Evolutionary conservation across 2,113 vertebrate genomes (phyloP).

Genomic region (Callithrix jacchus): DNA sequence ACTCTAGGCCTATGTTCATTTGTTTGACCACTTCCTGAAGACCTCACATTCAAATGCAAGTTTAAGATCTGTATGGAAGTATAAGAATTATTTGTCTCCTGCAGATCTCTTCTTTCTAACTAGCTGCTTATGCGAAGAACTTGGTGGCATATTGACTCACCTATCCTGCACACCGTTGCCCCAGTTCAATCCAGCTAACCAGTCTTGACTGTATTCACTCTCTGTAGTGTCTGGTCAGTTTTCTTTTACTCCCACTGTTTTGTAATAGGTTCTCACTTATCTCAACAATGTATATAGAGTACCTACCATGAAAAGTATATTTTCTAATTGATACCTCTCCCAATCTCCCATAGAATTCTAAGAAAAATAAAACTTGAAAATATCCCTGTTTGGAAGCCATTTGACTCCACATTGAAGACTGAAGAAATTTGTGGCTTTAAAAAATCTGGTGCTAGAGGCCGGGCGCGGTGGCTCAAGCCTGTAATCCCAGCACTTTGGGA

Average conservation of each 20-base stretch:
- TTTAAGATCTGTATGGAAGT: neutral
- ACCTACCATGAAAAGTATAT: neutral
- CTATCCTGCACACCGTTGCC: neutral
- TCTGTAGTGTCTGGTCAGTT: neutral
- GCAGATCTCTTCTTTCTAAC: neutral
- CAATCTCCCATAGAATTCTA: neutral
- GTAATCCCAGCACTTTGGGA: too few relatives aligned
- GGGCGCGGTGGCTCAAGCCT: too few relatives aligned
- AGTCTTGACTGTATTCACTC: neutral
- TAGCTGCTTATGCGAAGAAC: neutral
- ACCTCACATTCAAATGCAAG: neutral
- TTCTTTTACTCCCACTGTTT: neutral
- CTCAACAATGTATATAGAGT: neutral
- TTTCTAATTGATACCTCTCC: neutral
- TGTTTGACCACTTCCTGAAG: neutral
- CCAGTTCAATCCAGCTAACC: neutral
- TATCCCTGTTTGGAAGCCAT: neutral
- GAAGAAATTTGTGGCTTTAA: neutral
- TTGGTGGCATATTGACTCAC: neutral
- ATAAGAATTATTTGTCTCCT: neutral
- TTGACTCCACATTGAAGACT: neutral
- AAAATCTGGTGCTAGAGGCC: neutral
- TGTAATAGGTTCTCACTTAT: neutral
- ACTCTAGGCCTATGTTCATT: neutral
- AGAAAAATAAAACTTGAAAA: constrained; percentile 38